Base-by-base conservation (phyloP, 2,113 vertebrate species). In the Hepsetus odoe region DNA sequence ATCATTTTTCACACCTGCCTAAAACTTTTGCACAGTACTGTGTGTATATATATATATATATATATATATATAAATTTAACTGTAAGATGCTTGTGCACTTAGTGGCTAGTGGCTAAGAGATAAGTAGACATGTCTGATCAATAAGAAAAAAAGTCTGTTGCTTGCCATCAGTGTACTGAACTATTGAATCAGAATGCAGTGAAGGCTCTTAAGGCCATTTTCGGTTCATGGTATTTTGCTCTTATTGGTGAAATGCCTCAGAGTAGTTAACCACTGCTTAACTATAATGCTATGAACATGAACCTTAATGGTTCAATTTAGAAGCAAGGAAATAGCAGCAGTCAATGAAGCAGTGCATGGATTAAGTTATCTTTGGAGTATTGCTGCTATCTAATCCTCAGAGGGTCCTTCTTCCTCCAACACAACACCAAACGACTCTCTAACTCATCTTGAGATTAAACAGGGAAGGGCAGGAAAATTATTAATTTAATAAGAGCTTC, bases 371-470 rank as follows among this genome's bases (percentile, higher is more conserved):
- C 12, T 26, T 65, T 38, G 30, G 20, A 53, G 12, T 26, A 5
- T 22, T 20, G 32, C 33, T 65, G 61, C 35, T 35, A 65, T 65
- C 61, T 33, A 11, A 53, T 13, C 30, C 32, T 64, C 13, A 32
- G 8, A 24, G 26, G 38, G 32, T 66, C 30, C 33, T 10, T 4
- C 26, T 30, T 22, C 33, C 61, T 32, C 38, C 7, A 65, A 22
- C 35, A 11, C 22, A 75, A 33, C 35, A 81, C 82, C 84, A 72
- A 33, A 72, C 56, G 73, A 87, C 86, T 80, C 74, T 72, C 75
- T 82, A 35, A 73, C 84, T 85, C 84, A 88, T 87, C 82, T 66
- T 65, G 88, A 89, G 86, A 82, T 87, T 90, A 87, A 88, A 89
- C 90, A 90, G 84, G 89, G 61, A 53, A 79, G 85, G 88, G 81